These are phyloP conservation scores for Pterois miles DNA, from an alignment of 2,797 vertebrate species.

Conservation along the genomic window DNA sequence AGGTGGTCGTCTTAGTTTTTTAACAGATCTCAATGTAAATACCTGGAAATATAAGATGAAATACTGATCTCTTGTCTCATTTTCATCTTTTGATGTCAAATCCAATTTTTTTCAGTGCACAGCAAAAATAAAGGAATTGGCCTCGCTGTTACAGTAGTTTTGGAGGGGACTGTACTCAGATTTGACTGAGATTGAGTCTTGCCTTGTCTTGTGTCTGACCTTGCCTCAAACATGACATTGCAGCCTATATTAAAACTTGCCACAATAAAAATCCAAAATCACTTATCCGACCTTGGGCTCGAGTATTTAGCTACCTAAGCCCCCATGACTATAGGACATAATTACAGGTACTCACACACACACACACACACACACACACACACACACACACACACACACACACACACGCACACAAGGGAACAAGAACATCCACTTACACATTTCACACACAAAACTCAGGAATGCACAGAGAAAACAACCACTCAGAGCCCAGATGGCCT, in stretches of 20 bases:
- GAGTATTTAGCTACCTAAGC: conserved; percentile 38
- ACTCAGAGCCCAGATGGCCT: conserved; percentile 57
- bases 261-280: conserved; percentile 12
- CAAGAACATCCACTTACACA: conserved; percentile 13
- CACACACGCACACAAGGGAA: neutral
- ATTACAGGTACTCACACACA: conserved; percentile 23
- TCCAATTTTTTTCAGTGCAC: too few relatives aligned
- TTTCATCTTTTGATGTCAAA: too few relatives aligned
- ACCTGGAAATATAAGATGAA: too few relatives aligned
- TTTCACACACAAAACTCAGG: conserved; percentile 28
- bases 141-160: too few relatives aligned
- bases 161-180: too few relatives aligned
- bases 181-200: too few relatives aligned
- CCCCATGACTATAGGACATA: conserved; percentile 23
- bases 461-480: conserved; percentile 49
- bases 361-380: neutral
- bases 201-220: neutral
- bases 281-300: conserved; percentile 8
- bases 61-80: too few relatives aligned
- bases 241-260: conserved; percentile 16
- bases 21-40: too few relatives aligned
- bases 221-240: conserved; percentile 1
- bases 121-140: too few relatives aligned
- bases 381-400: neutral
- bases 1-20: too few relatives aligned